Evolutionary conservation across 2,113 vertebrate genomes (phyloP), one percentile per base, ranked within the genome.

Genomic region (Sardina pilchardus): DNA sequence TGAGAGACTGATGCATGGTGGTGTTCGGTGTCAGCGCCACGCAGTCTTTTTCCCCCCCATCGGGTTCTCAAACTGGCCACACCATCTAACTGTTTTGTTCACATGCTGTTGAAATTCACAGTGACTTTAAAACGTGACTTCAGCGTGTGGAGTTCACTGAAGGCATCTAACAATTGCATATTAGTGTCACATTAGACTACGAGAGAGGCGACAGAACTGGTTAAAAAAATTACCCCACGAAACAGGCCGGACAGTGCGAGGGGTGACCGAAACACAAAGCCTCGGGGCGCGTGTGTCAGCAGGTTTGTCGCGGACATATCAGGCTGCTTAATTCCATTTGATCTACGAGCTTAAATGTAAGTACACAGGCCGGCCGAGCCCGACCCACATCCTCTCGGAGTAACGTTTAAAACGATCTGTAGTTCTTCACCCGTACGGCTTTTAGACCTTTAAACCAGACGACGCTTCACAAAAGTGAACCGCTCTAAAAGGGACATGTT

Each of bases 321-420:
- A 93, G 93, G 94, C 93, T 93, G 92, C 94, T 94, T 96, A 95
- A 90, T 93, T 94, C 93, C 94, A 94, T 93, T 93, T 95, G 93
- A 95, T 94, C 93, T 92, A 91, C 90, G 91, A 95, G 94, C 94
- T 95, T 95, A 95, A 89, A 90, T 88, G 91, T 85, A 93, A 94
- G 88, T 90, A 91, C 93, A 91, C 93, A 93, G 91, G 89, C 84
- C 83, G 84, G 10, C 8, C 63, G 7, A 67, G 71, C 71, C 44
- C 89, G 89, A 92, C 83, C 89, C 92, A 90, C 91, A 88, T 91
- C 88, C 88, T 45, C 75, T 53, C 42, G 80, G 43, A 44, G 59
- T 75, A 85, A n/a, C 82, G 17, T 85, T 63, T 83, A 82, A 16
- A 50, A 42, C 78, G 81, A 81, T 85, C 81, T 42, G 82, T n/a